Evolutionary conservation across 2,113 vertebrate genomes (phyloP).

Genomic region (Vulpes ferrilata): DNA sequence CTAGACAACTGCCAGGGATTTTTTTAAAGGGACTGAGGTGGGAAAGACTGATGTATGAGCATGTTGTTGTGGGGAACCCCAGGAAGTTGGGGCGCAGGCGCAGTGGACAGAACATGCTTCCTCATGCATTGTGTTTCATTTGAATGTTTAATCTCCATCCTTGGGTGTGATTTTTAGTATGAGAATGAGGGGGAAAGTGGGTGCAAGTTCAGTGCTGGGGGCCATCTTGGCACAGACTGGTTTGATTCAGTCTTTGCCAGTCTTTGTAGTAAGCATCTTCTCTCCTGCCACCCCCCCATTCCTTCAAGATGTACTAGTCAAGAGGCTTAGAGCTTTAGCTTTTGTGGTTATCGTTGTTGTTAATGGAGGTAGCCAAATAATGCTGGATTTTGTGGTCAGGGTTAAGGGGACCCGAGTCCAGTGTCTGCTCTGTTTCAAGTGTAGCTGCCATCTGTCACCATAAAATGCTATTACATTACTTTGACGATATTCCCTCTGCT

Average conservation of each 20-base stretch:
- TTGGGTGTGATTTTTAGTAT: not conserved
- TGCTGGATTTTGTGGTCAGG: not conserved
- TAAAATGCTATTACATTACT: not conserved
- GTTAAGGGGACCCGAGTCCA: not conserved
- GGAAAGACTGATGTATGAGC: not conserved
- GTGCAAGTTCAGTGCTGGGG: not conserved
- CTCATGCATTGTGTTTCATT: not conserved
- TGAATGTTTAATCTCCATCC: not conserved
- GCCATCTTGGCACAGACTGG: not conserved
- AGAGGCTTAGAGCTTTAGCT: not conserved
- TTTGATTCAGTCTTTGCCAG: not conserved
- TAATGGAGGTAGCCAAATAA: not conserved
- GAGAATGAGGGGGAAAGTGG: not conserved
- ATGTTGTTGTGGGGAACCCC: not conserved
- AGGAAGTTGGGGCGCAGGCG: not conserved
- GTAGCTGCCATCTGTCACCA: not conserved
- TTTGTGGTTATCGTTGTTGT: not conserved
- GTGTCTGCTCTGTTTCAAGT: not conserved
- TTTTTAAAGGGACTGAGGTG: not conserved
- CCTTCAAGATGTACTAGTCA: not conserved
- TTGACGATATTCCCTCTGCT: not conserved
- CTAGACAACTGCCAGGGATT: not conserved
- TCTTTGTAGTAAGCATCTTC: not conserved
- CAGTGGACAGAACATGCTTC: not conserved
- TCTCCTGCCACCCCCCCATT: not conserved